Conservation (phyloP, 1,140 invertebrate genomes). For the Scaptomyza montana region DNA sequence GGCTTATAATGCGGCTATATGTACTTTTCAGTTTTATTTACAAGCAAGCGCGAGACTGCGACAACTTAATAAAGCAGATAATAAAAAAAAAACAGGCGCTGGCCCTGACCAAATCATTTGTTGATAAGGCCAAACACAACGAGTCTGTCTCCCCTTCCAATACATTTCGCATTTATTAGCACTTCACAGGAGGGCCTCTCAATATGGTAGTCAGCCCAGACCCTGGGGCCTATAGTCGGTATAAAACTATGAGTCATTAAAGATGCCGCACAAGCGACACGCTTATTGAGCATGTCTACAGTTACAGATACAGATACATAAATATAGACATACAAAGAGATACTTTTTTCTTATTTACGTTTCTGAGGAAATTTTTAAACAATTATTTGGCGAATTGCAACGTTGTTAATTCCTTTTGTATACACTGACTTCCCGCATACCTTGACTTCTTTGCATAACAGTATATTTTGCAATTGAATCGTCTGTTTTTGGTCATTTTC, state of each 20-base stretch:
- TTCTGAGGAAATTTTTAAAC: conserved; percentile 32
- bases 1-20: conserved; percentile 58
- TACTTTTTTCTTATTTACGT: conserved; percentile 52
- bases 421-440: conserved; percentile 31
- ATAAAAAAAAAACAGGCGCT: conserved; percentile 17
- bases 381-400: conserved; percentile 43
- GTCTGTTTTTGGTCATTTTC: conserved; percentile 8
- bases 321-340: conserved; percentile 19
- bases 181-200: conserved; percentile 27
- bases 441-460: conserved; percentile 20
- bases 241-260: conserved; percentile 50
- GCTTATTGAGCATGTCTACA: conserved; percentile 53
- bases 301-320: conserved; percentile 26
- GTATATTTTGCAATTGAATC: neutral
- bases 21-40: conserved; percentile 68
- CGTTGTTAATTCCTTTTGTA: conserved; percentile 56
- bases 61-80: conserved; percentile 47
- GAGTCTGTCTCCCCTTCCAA: conserved; percentile 1
- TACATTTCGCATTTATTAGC: conserved; percentile 41
- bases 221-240: neutral
- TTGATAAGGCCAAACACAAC: conserved; percentile 37
- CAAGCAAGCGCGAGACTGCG: conserved; percentile 57
- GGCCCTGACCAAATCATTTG: conserved; percentile 35
- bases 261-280: conserved; percentile 45
- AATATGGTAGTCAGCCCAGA: neutral